Base-by-base conservation (phyloP, 1,140 invertebrate genomes). In the Trichonephila clavata region DNA sequence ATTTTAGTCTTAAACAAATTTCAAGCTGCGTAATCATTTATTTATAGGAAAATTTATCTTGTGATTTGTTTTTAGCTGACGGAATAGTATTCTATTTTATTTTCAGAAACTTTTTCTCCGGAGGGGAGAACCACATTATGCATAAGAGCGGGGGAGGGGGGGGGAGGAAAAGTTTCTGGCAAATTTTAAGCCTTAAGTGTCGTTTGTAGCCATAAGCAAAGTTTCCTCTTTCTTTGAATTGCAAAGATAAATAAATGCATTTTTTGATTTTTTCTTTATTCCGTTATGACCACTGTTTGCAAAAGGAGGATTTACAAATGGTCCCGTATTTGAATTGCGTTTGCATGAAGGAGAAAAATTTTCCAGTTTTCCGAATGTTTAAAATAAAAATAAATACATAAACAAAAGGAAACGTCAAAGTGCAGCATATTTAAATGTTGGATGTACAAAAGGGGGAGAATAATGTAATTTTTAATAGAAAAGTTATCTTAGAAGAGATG, bases 201-300 rank as follows among this genome's bases (percentile, higher is more conserved):
- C 65, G 65, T 27, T 68, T 68, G 0, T 68, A 68, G 65, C 65
- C n/a, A 68, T 68, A 68, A 68, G 65, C 65, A 68, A 68, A 68
- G 65, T 68, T 68, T 68, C 65, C n/a, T n/a, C 65, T 68, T 68
- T 68, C 65, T 68, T 68, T 68, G 65, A 68, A 68, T 68, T 68
- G 65, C 65, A 68, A 68, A 68, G 65, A 68, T 68, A 68, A 68
- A 68, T 68, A 68, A n/a, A 68, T 68, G 65, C 65, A 24, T 24
- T 68, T 68, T 68, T 68, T 68, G 21, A 24, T 24, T 24, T 63
- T 68, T 24, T 68, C 65, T 24, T 27, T 68, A 21, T 21, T 13
- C 24, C 21, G 65, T 68, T 68, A 68, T 68, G 65, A 68, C 65
- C n/a, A 68, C 20, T 68, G 65, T 68, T 68, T 68, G 21, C 65